Percentiles rank a stretch among this genome's conserved stretches.
Conservation (phyloP, 2,888 invertebrate species). For the Trachelus iudaicus region DNA sequence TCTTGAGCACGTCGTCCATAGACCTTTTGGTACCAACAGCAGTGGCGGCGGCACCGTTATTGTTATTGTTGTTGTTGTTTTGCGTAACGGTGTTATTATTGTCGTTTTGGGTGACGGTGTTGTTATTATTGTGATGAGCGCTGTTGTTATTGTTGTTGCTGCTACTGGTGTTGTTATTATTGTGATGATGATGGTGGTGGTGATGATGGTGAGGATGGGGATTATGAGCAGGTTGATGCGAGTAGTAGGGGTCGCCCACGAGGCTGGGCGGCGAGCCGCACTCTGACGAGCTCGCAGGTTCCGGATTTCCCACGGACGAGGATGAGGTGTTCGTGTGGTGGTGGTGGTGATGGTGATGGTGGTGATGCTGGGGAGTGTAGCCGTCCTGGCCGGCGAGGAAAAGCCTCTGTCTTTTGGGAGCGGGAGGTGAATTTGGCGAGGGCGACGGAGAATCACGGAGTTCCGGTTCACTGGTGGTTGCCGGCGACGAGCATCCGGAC, state of each 20-base stretch:
- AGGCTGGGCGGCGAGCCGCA: constrained; percentile 79
- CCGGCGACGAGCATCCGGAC: constrained; percentile 60
- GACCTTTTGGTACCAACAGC: constrained; percentile 78
- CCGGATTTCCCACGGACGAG: constrained; percentile 39
- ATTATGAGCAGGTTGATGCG: constrained; percentile 37
- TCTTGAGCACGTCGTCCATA: constrained; percentile 92
- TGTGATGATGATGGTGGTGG: constrained; percentile 61
- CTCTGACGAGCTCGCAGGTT: constrained; percentile 73
- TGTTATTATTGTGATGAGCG: constrained; percentile 73
- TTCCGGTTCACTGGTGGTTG: constrained; percentile 65
- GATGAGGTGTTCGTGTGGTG: constrained; percentile 43
- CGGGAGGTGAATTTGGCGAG: constrained; percentile 51
- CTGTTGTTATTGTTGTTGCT: constrained; percentile 72
- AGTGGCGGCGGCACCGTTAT: constrained; percentile 70
- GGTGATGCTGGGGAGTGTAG: constrained; percentile 24
- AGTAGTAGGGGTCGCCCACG: constrained; percentile 72
- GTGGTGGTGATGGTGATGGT: constrained; percentile 24
- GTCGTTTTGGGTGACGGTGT: constrained; percentile 65
- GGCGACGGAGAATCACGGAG: constrained; percentile 64
- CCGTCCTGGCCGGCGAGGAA: constrained; percentile 28
- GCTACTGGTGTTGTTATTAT: constrained; percentile 18
- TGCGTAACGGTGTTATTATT: constrained; percentile 43
- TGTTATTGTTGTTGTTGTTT: constrained; percentile 54
- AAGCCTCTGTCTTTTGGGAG: constrained; percentile 53
- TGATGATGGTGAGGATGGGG: constrained; percentile 45